Evolutionary conservation across 2,888 invertebrate genomes (phyloP).

Genomic region (Cephus rjabovi): DNA sequence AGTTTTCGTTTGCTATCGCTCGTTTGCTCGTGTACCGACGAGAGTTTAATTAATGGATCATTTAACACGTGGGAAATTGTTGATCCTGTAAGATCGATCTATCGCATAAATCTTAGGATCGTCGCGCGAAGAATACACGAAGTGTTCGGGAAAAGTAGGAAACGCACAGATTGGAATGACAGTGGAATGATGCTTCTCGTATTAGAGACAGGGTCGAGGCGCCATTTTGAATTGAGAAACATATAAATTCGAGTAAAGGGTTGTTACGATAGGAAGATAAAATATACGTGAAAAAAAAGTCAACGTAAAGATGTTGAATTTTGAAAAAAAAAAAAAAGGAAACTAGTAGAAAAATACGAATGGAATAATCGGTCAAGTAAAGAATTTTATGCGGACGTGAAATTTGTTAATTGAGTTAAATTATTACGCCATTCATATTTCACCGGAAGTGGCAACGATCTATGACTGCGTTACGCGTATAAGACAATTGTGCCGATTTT

Average conservation of each 20-base stretch:
- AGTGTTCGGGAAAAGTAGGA: background rate
- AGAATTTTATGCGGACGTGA: background rate
- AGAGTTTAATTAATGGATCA: too few relatives aligned
- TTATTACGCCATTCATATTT: background rate
- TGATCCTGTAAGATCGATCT: background rate
- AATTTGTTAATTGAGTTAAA: background rate
- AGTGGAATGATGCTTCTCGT: conserved; percentile 4
- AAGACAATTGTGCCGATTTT: background rate
- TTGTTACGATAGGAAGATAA: background rate
- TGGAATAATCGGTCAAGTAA: background rate
- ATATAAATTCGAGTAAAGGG: background rate
- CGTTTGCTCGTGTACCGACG: background rate
- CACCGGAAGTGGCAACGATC: background rate
- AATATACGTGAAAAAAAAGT: background rate
- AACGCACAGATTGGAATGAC: background rate
- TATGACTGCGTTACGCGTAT: background rate
- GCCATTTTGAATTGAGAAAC: background rate
- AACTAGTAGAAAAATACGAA: background rate
- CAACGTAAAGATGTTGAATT: background rate
- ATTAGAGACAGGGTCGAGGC: background rate
- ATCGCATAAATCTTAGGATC: background rate
- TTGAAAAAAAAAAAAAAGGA: background rate
- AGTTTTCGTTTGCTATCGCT: background rate
- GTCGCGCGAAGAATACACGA: background rate
- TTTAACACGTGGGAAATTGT: background rate